Base-by-base conservation (phyloP, 2,888 invertebrate genomes). In the Polymixis lichenea region DNA sequence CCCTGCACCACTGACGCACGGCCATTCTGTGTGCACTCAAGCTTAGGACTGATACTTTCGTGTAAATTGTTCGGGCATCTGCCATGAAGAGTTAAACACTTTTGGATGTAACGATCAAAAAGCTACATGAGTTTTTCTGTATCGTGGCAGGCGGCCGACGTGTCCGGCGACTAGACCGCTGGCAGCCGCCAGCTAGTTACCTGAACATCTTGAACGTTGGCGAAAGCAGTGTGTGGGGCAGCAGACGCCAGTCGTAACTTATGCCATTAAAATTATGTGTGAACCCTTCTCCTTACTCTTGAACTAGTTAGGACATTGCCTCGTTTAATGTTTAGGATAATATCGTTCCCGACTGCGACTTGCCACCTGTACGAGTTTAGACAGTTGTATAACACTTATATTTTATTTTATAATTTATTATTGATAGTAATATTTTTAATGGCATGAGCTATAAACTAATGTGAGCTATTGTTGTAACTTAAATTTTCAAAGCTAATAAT, bases 261-360 rank as follows among this genome's bases (percentile, higher is more conserved):
- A 86, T 88, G 89, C 88, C 88, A 89, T 90, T 88, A 88, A 86
- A 86, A 89, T 83, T 64, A 70, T 65, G 78, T 68, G 78, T 86
- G 81, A 58, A 78, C 76, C 74, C 70, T 75, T 72, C 73, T 75
- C 75, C 68, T 76, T 78, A 64, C 79, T 74, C n/a, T 71, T 72
- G 69, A 72, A 73, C 61, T 88, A 82, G 64, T 65, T 86, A 86
- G 72, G 38, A 38, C 86, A 80, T 73, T 78, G 67, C 81, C 72
- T 82, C 58, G 78, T 85, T 84, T 78, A 75, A 66, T 79, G 74
- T 75, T 77, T 86, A 85, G 82, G 73, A 68, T 86, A 82, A 72
- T 75, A 78, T 83, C 69, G 75, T 75, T 68, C 75, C 80, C 69
- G 80, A 82, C 82, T 84, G 79, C 80, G 82, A 84, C 89, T 89